phyloP scores from a whole-genome alignment of 1,140 invertebrate genomes.

The Papilio xuthus region DNA sequence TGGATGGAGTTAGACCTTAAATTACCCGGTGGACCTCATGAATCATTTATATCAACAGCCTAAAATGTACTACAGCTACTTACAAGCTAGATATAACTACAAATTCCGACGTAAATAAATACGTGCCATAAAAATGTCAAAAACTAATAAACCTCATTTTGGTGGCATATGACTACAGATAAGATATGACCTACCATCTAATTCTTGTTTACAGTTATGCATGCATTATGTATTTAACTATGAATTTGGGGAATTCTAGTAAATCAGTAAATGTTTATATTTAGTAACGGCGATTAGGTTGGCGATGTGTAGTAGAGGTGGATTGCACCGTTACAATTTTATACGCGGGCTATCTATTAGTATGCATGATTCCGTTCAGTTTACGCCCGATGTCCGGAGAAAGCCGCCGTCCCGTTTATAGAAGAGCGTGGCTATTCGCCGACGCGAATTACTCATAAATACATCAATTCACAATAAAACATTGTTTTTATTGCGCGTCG shows the following conservation, averaged over 20 bases:
- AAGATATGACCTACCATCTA: constrained; percentile 47
- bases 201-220: constrained; percentile 55
- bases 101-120: constrained; percentile 37
- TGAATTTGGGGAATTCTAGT: constrained; percentile 65
- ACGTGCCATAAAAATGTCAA: constrained; percentile 50
- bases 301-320: constrained; percentile 56
- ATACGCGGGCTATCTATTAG: constrained; percentile 72
- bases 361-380: constrained; percentile 69
- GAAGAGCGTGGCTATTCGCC: constrained; percentile 55
- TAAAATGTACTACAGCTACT: constrained; percentile 13
- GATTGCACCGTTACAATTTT: constrained; percentile 76
- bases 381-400: constrained; percentile 67
- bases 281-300: constrained; percentile 63
- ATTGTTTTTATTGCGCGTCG: constrained; percentile 57
- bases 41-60: constrained; percentile 62
- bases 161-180: constrained; percentile 40
- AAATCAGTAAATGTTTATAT: constrained; percentile 73
- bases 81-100: constrained; percentile 3
- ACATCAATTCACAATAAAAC: constrained; percentile 61
- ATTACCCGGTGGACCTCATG: constrained; percentile 69
- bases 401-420: constrained; percentile 70
- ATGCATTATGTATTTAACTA: constrained; percentile 68
- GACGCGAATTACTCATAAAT: constrained; percentile 70
- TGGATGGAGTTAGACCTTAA: constrained; percentile 55
- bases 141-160: constrained; percentile 48